These are phyloP conservation scores for Clistopyga incitator DNA, from an alignment of 2,888 invertebrate genomes.

Conservation along the genomic window DNA sequence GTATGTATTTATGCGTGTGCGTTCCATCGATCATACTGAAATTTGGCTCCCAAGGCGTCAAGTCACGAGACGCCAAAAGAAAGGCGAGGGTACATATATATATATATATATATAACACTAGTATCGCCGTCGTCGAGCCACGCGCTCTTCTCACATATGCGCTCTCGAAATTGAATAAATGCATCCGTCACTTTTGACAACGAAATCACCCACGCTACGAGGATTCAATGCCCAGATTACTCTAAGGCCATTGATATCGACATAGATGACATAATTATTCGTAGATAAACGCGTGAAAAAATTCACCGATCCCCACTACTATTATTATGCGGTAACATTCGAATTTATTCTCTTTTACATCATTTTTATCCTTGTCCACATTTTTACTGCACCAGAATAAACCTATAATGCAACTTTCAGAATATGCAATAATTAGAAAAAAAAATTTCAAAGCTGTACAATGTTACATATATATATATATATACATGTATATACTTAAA, in stretches of 20 bases:
- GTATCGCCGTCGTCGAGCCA: constrained; percentile 45
- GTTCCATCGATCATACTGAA: no score
- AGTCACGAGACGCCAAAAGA: constrained; percentile 3
- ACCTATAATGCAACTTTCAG: no score
- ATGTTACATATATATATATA: no score
- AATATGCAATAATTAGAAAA: no score
- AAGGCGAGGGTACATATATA: neutral
- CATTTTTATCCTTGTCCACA: no score
- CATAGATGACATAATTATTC: constrained; percentile 9
- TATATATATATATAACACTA: neutral
- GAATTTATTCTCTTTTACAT: neutral
- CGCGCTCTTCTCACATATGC: constrained; percentile 46
- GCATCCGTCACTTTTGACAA: constrained; percentile 62
- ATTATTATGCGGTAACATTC: no score
- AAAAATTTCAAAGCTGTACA: neutral
- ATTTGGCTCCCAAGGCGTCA: no score
- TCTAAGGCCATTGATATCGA: neutral
- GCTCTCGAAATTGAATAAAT: constrained; percentile 62
- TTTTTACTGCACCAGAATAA: no score
- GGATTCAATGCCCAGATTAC: constrained; percentile 44
- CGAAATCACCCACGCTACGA: neutral
- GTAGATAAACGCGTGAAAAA: neutral
- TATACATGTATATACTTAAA: no score
- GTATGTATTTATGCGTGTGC: no score
- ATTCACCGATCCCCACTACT: neutral